Conservation (phyloP, 2,888 invertebrate species). For the Apocheima hispidaria region DNA sequence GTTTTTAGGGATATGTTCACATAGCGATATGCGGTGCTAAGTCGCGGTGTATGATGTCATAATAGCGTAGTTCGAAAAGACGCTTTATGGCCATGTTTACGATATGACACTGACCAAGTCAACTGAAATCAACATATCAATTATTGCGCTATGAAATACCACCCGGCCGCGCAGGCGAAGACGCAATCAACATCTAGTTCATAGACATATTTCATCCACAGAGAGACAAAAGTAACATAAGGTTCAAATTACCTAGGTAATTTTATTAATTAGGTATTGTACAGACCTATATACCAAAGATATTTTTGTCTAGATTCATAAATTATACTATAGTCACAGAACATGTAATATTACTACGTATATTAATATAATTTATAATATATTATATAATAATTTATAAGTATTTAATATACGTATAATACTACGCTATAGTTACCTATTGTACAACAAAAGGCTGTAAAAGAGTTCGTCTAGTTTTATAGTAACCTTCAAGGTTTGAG, state of each 20-base stretch:
- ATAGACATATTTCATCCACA: background rate
- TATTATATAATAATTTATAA: too few species aligned
- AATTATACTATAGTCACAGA: background rate
- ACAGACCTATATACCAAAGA: conserved; percentile 9
- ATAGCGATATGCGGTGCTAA: background rate
- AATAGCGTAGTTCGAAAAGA: background rate
- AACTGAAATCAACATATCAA: background rate
- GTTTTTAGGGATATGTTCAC: too few species aligned
- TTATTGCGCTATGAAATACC: background rate
- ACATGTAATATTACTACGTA: too few species aligned
- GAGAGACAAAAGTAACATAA: background rate
- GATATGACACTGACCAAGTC: background rate
- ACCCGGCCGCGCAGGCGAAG: background rate
- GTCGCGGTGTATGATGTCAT: too few species aligned
- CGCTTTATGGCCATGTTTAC: background rate
- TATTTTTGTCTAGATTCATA: background rate
- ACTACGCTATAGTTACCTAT: background rate
- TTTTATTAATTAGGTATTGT: background rate
- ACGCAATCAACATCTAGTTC: background rate
- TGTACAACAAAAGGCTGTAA: background rate
- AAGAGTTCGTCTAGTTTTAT: background rate
- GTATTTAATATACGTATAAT: background rate
- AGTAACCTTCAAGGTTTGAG: background rate
- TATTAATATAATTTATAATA: too few species aligned
- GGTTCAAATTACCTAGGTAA: background rate